Evolutionary conservation across 2,113 vertebrate genomes (phyloP).

Genomic region (Seriola quinqueradiata): DNA sequence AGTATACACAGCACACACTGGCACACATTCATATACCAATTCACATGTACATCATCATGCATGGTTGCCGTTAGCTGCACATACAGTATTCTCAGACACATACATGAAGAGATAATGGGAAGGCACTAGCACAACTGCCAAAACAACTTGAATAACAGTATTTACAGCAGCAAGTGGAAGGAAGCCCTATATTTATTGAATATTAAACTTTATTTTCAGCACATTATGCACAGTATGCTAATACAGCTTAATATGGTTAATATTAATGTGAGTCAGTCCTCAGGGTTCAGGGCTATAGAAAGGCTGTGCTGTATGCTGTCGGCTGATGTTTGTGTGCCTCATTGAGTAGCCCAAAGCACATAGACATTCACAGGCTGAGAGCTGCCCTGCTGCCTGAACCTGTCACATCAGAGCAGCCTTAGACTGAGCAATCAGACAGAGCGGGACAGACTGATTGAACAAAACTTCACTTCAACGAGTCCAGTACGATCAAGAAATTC

Average conservation of each 20-base stretch:
- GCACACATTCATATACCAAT: constrained; percentile 68
- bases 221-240: constrained; percentile 35
- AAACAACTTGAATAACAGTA: constrained; percentile 7
- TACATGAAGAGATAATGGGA: constrained; percentile 35
- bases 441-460: constrained; percentile 15
- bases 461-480: constrained; percentile 27
- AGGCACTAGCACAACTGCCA: constrained; percentile 7
- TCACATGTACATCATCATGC: constrained; percentile 39
- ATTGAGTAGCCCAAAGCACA: constrained; percentile 52
- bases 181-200: constrained; percentile 2
- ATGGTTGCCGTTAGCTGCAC: constrained; percentile 35
- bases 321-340: constrained; percentile 50
- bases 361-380: constrained; percentile 30
- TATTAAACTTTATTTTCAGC: constrained; percentile 34
- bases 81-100: constrained; percentile 26
- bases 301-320: constrained; percentile 34
- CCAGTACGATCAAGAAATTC: constrained; percentile 20
- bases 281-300: constrained; percentile 36
- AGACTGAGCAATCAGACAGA: constrained; percentile 33
- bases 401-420: constrained; percentile 37
- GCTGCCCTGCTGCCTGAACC: constrained; percentile 28
- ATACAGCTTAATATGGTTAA: constrained; percentile 51
- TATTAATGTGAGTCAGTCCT: constrained; percentile 57
- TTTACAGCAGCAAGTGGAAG: not conserved
- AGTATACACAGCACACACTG: constrained; percentile 60